These are phyloP conservation scores for Galleria mellonella DNA, from an alignment of 1,140 invertebrate genomes.

Conservation along the genomic window DNA sequence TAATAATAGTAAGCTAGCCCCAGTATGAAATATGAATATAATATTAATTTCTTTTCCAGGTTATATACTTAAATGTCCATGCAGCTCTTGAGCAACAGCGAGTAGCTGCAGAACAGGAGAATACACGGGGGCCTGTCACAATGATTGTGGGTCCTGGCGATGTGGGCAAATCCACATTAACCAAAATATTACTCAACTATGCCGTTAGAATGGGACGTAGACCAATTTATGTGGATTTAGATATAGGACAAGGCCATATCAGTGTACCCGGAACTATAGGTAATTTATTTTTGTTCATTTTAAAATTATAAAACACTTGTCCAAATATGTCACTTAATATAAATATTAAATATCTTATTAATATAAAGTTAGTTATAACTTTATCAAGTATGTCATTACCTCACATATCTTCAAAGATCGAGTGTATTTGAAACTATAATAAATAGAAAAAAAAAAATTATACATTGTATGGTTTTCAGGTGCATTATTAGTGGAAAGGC, in stretches of 20 bases:
- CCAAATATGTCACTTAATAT: too few species aligned
- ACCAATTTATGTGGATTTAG: constrained; percentile 95
- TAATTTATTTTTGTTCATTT: constrained; percentile 22
- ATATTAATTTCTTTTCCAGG: constrained; percentile 33
- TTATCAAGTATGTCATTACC: too few species aligned
- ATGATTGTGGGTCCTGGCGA: constrained; percentile 96
- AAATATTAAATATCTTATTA: too few species aligned
- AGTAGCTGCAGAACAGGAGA: constrained; percentile 83
- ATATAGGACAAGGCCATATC: constrained; percentile 96
- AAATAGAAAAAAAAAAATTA: too few species aligned
- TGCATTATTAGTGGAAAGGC: constrained; percentile 91
- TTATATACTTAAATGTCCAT: constrained; percentile 95
- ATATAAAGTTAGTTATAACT: too few species aligned
- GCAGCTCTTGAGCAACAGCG: constrained; percentile 94
- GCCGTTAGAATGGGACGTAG: constrained; percentile 89
- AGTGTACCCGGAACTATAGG: constrained; percentile 94
- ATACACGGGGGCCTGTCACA: constrained; percentile 84
- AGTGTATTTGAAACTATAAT: too few species aligned
- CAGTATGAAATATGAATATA: constrained; percentile 1
- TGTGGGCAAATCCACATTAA: constrained; percentile 97
- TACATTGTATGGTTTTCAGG: constrained; percentile 75
- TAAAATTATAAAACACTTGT: constrained; percentile 2
- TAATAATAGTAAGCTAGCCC: too few species aligned
- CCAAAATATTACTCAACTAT: constrained; percentile 94
- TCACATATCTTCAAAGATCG: too few species aligned